These are phyloP conservation scores for Muscina levida DNA, from an alignment of 2,888 invertebrate species.

Conservation along the genomic window DNA sequence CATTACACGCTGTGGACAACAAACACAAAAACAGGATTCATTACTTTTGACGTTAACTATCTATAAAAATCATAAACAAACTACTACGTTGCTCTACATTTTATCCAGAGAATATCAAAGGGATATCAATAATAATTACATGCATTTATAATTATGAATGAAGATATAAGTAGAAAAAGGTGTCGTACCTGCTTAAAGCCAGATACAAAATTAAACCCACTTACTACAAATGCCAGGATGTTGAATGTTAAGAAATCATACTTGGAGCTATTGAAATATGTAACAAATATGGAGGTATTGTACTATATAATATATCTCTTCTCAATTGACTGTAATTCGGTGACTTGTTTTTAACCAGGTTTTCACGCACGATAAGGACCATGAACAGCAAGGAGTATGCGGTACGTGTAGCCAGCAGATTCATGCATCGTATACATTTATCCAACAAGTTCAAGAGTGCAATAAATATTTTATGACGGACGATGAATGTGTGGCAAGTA, in stretches of 20 bases:
- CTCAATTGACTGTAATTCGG: no score
- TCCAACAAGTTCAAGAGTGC: slow-evolving; percentile 35
- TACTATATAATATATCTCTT: neutral
- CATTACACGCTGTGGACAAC: no score
- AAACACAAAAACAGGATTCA: no score
- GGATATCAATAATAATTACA: no score
- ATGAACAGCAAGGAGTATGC: neutral
- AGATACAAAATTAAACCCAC: slow-evolving; percentile 50
- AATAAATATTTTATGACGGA: slow-evolving; percentile 17
- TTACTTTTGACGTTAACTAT: no score
- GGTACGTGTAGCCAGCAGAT: neutral
- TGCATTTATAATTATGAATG: no score
- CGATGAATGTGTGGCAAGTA: neutral
- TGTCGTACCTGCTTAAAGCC: slow-evolving; percentile 59
- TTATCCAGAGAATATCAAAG: no score
- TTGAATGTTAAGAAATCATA: slow-evolving; percentile 47
- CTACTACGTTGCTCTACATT: no score
- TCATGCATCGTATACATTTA: slow-evolving; percentile 25
- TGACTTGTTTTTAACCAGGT: neutral
- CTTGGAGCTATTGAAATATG: slow-evolving; percentile 48
- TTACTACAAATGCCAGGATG: slow-evolving; percentile 47
- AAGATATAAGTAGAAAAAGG: slow-evolving; percentile 37
- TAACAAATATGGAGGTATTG: slow-evolving; percentile 53
- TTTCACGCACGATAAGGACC: slow-evolving; percentile 18
- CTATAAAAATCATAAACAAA: no score